Percentiles rank a stretch among this genome's conserved stretches.
These are phyloP conservation scores for Tachina lurida DNA, from an alignment of 2,888 invertebrate genomes.

Conservation along the genomic window DNA sequence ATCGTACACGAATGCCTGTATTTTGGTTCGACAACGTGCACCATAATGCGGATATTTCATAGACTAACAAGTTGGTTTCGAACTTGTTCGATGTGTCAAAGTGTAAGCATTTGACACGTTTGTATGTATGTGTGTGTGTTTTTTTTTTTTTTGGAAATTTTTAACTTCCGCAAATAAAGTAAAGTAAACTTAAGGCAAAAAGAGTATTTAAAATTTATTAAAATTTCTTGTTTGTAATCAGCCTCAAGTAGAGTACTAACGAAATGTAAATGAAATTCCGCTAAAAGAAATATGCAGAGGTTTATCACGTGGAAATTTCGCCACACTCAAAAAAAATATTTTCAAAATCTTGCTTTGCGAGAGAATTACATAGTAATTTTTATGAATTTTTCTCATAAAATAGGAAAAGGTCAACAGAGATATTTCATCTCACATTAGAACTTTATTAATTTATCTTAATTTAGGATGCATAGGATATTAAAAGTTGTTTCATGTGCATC, in stretches of 20 bases:
- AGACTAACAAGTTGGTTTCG: slow-evolving; percentile 32
- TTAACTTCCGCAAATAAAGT: slow-evolving; percentile 40
- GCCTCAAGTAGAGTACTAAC: background rate
- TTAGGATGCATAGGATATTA: accelerated
- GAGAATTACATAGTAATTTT: too few species aligned
- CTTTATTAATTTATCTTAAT: too few species aligned
- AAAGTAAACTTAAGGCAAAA: slow-evolving; percentile 14
- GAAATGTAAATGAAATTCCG: background rate
- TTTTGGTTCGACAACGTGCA: slow-evolving; percentile 69
- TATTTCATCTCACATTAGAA: too few species aligned
- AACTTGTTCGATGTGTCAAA: slow-evolving; percentile 40
- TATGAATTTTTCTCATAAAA: too few species aligned
- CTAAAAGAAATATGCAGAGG: background rate
- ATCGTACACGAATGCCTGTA: slow-evolving; percentile 9
- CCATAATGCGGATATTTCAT: slow-evolving; percentile 59
- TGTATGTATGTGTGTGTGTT: background rate
- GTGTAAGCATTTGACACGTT: too few species aligned
- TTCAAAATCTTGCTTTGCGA: too few species aligned
- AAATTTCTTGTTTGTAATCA: background rate
- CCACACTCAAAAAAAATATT: too few species aligned
- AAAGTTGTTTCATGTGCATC: too few species aligned
- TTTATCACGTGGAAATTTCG: background rate
- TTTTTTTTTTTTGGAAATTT: slow-evolving; percentile 10
- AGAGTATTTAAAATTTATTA: slow-evolving; percentile 35
- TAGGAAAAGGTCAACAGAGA: too few species aligned